Percentiles rank a stretch among this genome's conserved stretches.
Evolutionary conservation across 1,140 invertebrate genomes (phyloP).

Genomic region (Lucilia sericata): DNA sequence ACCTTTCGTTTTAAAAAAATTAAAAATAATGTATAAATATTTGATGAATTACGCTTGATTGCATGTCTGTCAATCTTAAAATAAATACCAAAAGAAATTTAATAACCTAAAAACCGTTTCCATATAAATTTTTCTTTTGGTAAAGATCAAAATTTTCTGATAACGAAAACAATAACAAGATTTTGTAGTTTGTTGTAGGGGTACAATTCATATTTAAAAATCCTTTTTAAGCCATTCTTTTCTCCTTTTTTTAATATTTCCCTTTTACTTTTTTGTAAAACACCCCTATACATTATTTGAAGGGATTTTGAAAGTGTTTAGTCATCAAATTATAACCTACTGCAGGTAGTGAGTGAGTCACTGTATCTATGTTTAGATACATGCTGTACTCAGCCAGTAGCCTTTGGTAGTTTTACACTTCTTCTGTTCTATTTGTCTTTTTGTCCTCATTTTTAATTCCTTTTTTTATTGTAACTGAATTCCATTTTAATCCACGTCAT

Average conservation of each 20-base stretch:
- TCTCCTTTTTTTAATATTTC: not conserved
- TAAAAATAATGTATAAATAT: not conserved
- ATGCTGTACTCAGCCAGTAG: not conserved
- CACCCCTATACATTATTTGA: not conserved
- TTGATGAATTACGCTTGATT: conserved; percentile 20
- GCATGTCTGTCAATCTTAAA: not conserved
- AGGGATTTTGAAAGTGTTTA: not conserved
- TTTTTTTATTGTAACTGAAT: not conserved
- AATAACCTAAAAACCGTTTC: not conserved
- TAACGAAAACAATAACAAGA: not conserved
- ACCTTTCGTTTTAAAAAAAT: too few species aligned
- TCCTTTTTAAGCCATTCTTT: conserved; percentile 34
- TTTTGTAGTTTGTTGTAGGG: not conserved
- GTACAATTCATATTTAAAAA: conserved; percentile 11
- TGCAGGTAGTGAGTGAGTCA: not conserved
- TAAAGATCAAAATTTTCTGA: not conserved
- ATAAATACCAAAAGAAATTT: not conserved
- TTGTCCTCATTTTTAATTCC: not conserved
- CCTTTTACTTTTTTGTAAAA: not conserved
- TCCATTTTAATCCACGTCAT: conserved; percentile 30
- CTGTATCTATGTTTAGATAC: not conserved
- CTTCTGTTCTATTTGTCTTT: not conserved
- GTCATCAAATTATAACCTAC: not conserved
- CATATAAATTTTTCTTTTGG: not conserved
- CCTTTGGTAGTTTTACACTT: conserved; percentile 2